Evolutionary conservation across 2,797 vertebrate genomes (phyloP).

Genomic region (Sebastes itinus): DNA sequence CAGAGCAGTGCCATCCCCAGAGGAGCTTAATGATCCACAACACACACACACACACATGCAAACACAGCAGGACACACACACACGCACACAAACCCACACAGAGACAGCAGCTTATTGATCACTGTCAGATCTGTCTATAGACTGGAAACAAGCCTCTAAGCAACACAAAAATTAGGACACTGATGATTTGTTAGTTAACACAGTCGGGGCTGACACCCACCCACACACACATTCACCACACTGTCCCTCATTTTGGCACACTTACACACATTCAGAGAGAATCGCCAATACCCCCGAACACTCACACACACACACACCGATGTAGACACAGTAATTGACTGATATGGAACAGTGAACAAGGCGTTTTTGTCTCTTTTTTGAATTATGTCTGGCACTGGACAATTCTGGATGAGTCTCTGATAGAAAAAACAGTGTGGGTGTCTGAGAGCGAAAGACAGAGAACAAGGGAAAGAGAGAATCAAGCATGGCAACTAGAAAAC

Average conservation of each 20-base stretch:
- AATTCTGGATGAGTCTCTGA: constrained; percentile 65
- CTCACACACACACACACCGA: constrained; percentile 16
- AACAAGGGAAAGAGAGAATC: constrained; percentile 45
- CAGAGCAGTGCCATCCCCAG: constrained; percentile 67
- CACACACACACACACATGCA: constrained; percentile 28
- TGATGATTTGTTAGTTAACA: constrained; percentile 75
- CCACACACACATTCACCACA: constrained; percentile 43
- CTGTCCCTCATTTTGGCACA: constrained; percentile 59
- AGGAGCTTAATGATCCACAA: constrained; percentile 74
- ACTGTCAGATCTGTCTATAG: constrained; percentile 73
- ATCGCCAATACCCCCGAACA: constrained; percentile 35
- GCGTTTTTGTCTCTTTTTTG: constrained; percentile 75
- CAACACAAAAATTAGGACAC: constrained; percentile 79
- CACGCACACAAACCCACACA: constrained; percentile 28
- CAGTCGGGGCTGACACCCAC: constrained; percentile 49
- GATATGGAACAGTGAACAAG: constrained; percentile 78
- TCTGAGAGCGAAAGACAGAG: constrained; percentile 47
- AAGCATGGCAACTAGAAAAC: constrained; percentile 64
- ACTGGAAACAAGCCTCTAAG: constrained; percentile 78
- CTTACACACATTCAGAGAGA: constrained; percentile 52
- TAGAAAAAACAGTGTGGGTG: constrained; percentile 50
- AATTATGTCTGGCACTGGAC: constrained; percentile 69
- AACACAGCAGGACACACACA: not conserved
- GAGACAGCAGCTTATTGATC: constrained; percentile 79
- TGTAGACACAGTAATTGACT: constrained; percentile 69